Evolutionary conservation across 1,140 invertebrate genomes (phyloP).

Genomic region (Drosophila subpulchrella): DNA sequence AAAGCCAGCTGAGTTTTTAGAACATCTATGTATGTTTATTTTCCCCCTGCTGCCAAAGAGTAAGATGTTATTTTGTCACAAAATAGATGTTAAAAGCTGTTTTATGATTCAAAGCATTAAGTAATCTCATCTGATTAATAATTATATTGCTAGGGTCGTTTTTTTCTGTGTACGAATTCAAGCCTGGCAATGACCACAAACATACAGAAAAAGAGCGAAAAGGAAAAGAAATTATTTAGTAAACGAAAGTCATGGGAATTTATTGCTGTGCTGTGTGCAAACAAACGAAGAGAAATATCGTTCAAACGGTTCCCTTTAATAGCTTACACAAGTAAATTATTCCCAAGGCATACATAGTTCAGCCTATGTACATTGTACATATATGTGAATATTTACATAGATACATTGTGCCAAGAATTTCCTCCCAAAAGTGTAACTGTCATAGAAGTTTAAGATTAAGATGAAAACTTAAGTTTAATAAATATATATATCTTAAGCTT

Average conservation of each 20-base stretch:
- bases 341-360: background rate
- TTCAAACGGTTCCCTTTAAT: conserved; percentile 7
- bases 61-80: too few species aligned
- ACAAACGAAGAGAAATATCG: conserved; percentile 3
- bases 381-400: too few species aligned
- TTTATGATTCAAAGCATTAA: too few species aligned
- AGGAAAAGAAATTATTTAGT: conserved; percentile 5
- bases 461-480: too few species aligned
- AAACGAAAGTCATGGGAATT: conserved; percentile 22
- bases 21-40: background rate
- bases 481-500: too few species aligned
- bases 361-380: background rate
- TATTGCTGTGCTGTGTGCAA: conserved; percentile 11
- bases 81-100: too few species aligned
- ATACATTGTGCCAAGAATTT: too few species aligned
- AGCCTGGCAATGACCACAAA: conserved; percentile 31
- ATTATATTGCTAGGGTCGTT: background rate
- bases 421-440: background rate
- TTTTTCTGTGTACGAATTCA: background rate
- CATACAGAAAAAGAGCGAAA: conserved; percentile 3
- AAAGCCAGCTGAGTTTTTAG: too few species aligned
- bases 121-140: too few species aligned
- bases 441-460: too few species aligned
- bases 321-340: conserved; percentile 4
- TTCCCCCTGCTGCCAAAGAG: too few species aligned